Conservation (phyloP, 2,888 invertebrate species). For the Drosophila mettleri region DNA sequence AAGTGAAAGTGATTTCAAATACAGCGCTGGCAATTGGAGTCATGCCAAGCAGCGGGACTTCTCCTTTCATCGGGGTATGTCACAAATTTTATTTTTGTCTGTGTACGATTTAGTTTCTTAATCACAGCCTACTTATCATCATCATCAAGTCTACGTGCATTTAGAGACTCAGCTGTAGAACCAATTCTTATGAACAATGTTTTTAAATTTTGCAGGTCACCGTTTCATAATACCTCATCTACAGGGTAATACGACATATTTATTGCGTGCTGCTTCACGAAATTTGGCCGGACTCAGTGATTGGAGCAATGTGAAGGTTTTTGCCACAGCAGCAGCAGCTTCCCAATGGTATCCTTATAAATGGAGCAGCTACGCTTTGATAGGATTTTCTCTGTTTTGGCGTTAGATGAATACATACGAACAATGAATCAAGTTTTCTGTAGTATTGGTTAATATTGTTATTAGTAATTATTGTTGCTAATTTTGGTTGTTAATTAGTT, state of each 20-base stretch:
- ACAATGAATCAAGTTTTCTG: constrained; percentile 20
- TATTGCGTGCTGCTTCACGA: constrained; percentile 86
- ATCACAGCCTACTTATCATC: too few relatives aligned
- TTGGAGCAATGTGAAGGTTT: constrained; percentile 83
- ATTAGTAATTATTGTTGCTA: constrained; percentile 41
- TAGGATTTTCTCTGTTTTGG: constrained; percentile 46
- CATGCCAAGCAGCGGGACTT: constrained; percentile 83
- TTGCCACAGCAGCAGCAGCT: constrained; percentile 80
- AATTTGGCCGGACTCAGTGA: constrained; percentile 87
- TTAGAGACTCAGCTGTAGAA: background rate
- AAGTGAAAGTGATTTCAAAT: constrained; percentile 82
- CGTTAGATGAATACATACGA: constrained; percentile 35
- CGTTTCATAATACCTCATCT: constrained; percentile 85
- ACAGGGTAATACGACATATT: constrained; percentile 86
- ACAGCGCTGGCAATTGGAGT: constrained; percentile 84
- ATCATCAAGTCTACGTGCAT: background rate
- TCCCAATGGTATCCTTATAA: constrained; percentile 40
- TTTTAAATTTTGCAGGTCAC: constrained; percentile 81
- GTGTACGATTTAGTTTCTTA: too few relatives aligned
- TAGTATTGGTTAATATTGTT: constrained; percentile 48
- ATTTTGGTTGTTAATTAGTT: constrained; percentile 38
- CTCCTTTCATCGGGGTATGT: constrained; percentile 83
- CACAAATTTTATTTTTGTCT: background rate
- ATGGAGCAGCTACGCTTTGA: constrained; percentile 1
- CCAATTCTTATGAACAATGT: background rate